These are phyloP conservation scores for Okamejei kenojei DNA, from an alignment of 2,797 vertebrate species.

Conservation along the genomic window DNA sequence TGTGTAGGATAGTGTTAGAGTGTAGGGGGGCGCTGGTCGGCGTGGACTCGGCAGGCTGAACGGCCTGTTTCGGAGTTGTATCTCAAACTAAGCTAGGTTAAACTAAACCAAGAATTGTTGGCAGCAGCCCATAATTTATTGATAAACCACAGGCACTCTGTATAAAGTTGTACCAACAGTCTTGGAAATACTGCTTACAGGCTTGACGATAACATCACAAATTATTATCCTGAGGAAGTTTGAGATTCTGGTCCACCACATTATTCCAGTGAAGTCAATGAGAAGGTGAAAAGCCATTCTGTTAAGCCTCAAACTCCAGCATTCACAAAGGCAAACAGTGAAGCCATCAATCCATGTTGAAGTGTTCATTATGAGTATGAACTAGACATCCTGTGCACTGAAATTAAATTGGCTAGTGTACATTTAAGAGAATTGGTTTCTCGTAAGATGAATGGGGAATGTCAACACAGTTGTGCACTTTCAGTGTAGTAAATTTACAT, in stretches of 20 bases:
- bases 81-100: no score
- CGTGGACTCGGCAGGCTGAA: no score
- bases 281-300: neutral
- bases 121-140: neutral
- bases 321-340: neutral
- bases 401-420: constrained; percentile 19
- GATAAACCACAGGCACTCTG: neutral
- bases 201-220: neutral
- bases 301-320: neutral
- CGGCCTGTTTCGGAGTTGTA: no score
- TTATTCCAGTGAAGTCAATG: neutral
- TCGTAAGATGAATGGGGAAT: neutral
- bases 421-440: constrained; percentile 29
- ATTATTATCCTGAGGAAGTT: neutral
- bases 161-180: neutral
- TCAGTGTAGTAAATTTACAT: neutral
- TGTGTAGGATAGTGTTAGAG: no score
- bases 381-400: neutral
- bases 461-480: neutral
- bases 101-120: no score
- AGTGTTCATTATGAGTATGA: neutral
- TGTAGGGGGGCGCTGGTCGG: no score
- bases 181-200: neutral
- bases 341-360: constrained; percentile 7
- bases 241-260: neutral